These are phyloP conservation scores for Drosophila meridiana DNA, from an alignment of 2,888 invertebrate genomes.

Conservation along the genomic window DNA sequence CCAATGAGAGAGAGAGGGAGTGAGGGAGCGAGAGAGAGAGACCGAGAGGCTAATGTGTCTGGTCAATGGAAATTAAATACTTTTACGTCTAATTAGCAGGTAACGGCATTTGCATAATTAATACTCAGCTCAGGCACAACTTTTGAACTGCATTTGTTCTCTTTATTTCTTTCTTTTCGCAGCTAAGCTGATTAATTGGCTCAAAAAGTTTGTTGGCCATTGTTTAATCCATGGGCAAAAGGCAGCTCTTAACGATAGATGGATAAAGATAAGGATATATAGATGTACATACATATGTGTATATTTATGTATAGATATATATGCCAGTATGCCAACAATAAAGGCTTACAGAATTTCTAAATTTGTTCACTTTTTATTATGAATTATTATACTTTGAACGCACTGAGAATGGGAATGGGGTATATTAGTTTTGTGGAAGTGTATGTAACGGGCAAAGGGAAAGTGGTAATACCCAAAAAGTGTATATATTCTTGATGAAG, in stretches of 20 bases:
- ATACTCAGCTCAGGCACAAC: slow-evolving; percentile 36
- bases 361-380: slow-evolving; percentile 7
- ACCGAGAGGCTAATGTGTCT: slow-evolving; percentile 56
- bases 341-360: neutral
- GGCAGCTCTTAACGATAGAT: neutral
- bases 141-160: slow-evolving; percentile 5
- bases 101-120: slow-evolving; percentile 66
- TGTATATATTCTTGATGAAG: neutral
- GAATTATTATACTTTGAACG: neutral
- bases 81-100: slow-evolving; percentile 68
- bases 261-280: neutral
- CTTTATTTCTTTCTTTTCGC: neutral
- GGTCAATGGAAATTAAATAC: slow-evolving; percentile 58
- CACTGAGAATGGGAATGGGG: neutral
- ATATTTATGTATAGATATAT: neutral
- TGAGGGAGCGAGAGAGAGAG: neutral
- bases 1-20: slow-evolving; percentile 8
- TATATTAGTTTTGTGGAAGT: neutral
- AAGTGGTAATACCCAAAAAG: neutral
- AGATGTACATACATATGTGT: neutral
- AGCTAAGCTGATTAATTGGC: slow-evolving; percentile 18
- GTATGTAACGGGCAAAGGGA: neutral
- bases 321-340: no score
- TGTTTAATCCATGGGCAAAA: neutral
- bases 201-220: slow-evolving; percentile 2